Evolutionary conservation across 2,888 invertebrate species (phyloP), one percentile per base, ranked within the genome.

Genomic region (Urechis unicinctus): DNA sequence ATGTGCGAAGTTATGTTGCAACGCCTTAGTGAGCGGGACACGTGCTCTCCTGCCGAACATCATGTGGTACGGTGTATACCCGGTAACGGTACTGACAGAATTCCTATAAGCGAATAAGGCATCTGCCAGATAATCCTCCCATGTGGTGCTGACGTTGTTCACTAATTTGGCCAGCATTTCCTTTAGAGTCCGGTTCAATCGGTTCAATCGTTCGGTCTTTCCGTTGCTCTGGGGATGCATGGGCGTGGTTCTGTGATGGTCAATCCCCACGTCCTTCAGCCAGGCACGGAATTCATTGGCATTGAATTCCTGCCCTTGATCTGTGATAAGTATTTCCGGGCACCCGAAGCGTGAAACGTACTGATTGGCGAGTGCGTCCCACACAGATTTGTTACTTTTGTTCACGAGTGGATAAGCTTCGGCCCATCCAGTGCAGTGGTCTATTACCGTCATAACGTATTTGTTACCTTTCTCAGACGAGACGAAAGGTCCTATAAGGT

Each of bases 141-240:
- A 57, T 29, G 25, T 24, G 24, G 13, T 9, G 5, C 45, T 22
- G 3, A 21, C 24, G 26, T 54, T 54, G 25, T 52, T 53, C 2
- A 53, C 36, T 9, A 50, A 13, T 36, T 54, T 53, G 1, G 31
- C 1, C 3, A 54, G 25, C 6, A 54, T 49, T 24, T 48, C 17
- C 24, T 57, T 57, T 13, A 57, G n/a, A 5, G 54, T 57, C 1
- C 50, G 22, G 28, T 57, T 30, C 21, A 50, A 57, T 9, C 55
- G 24, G 28, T 57, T 30, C 21, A 50, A 57, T 9, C 55, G 24
- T 30, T 55, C 55, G 4, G 24, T 22, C 9, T 17, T 9, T 36
- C 36, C 36, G 17, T 36, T 36, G 9, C 9, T 36, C 9, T 9
- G 9, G 9, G 36, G 36, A 17, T 36, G 36, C 36, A 9, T 13